Evolutionary conservation across 2,113 vertebrate species (phyloP).

Genomic region (Myrmecophaga tridactyla): DNA sequence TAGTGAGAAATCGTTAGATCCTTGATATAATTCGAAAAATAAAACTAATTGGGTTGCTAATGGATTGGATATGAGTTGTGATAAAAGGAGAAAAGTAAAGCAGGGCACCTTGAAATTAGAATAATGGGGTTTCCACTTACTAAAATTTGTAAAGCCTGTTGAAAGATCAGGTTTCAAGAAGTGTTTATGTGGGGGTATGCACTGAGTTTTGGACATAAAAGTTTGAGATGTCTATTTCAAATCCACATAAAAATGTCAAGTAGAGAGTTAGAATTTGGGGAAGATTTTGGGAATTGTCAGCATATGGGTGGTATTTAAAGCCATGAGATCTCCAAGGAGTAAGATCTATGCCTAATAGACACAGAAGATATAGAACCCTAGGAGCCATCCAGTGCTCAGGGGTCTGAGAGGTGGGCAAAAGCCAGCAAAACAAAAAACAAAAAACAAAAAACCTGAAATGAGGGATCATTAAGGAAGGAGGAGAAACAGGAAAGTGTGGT

Average conservation of each 20-base stretch:
- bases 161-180: neutral
- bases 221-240: neutral
- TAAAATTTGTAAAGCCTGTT: neutral
- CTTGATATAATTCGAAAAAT: neutral
- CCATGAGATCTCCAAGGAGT: neutral
- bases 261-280: conserved; percentile 8
- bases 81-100: neutral
- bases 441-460: neutral
- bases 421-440: too few species aligned
- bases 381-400: neutral
- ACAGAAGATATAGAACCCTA: neutral
- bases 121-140: neutral
- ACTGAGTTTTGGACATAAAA: neutral
- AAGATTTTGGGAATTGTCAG: neutral
- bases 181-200: neutral
- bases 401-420: neutral
- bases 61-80: neutral
- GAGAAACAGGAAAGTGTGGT: neutral
- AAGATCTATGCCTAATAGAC: neutral
- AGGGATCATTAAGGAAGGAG: neutral
- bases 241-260: neutral
- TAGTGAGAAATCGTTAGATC: neutral
- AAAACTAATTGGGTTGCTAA: neutral
- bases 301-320: neutral
- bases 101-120: neutral